phyloP scores from a whole-genome alignment of 1,140 invertebrate genomes.

The Drosophila sp. region DNA sequence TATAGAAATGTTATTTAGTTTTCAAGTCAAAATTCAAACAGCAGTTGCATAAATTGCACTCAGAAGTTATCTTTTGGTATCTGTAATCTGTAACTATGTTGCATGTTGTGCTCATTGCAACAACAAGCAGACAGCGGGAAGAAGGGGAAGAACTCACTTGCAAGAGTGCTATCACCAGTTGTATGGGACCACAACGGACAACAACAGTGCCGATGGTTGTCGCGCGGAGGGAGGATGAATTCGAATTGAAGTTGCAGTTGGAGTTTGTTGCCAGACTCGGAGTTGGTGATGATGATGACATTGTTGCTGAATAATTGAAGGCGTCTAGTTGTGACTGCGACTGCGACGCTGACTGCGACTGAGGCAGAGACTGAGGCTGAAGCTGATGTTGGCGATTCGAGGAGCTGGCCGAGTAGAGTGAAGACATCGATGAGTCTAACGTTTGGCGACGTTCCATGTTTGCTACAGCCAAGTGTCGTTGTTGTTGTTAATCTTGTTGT shows the following conservation, averaged over 20 bases:
- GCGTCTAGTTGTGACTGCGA: conserved; percentile 67
- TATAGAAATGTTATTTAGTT: too few relatives aligned
- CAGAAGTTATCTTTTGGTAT: conserved; percentile 44
- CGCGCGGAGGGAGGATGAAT: conserved; percentile 79
- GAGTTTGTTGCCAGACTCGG: conserved; percentile 63
- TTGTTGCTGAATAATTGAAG: conserved; percentile 83
- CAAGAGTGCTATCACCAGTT: conserved; percentile 94
- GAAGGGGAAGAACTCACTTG: conserved; percentile 89
- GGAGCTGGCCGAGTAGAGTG: conserved; percentile 78
- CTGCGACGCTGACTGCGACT: conserved; percentile 44
- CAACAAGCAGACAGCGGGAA: neutral
- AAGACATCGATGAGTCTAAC: conserved; percentile 84
- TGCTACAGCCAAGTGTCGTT: conserved; percentile 29
- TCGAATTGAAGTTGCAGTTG: conserved; percentile 23
- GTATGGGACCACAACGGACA: conserved; percentile 93
- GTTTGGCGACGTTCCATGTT: conserved; percentile 77
- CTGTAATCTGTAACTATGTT: conserved; percentile 28
- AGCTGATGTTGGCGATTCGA: conserved; percentile 59
- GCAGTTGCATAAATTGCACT: neutral
- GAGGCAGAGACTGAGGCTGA: conserved; percentile 6
- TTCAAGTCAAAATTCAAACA: neutral
- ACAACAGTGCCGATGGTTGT: conserved; percentile 97
- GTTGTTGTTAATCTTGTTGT: conserved; percentile 25
- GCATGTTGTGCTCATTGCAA: neutral
- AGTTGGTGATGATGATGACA: conserved; percentile 82